Conservation (phyloP, 2,888 invertebrate species). For the Spatulosminthurus flaviceps region DNA sequence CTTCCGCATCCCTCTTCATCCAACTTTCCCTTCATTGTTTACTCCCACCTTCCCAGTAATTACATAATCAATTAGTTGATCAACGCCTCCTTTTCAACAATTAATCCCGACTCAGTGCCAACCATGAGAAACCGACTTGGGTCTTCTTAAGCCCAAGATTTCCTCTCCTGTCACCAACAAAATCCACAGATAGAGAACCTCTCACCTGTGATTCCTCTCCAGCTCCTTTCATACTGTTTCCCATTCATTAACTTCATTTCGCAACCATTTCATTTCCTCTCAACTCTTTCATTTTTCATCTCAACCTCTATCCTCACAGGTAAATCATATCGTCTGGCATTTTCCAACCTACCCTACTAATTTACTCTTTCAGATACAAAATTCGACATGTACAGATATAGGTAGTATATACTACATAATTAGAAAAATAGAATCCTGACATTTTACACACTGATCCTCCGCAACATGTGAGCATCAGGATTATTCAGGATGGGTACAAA, state of each 20-base stretch:
- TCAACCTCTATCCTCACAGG: no score
- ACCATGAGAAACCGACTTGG: not conserved
- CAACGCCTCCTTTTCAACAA: slow-evolving; percentile 15
- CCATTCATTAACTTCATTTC: slow-evolving; percentile 7
- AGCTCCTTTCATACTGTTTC: not conserved
- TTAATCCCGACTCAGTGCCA: slow-evolving; percentile 4
- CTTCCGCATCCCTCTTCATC: slow-evolving; percentile 7
- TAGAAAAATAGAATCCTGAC: no score
- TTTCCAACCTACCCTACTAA: no score
- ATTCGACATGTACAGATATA: no score
- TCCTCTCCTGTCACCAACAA: not conserved
- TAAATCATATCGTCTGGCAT: no score
- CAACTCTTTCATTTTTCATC: no score
- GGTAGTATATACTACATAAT: no score
- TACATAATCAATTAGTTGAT: slow-evolving; percentile 20
- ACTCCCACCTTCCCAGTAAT: slow-evolving; percentile 6
- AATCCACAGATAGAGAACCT: no score
- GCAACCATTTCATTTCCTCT: not conserved
- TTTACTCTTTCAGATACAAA: no score
- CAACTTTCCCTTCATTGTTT: slow-evolving; percentile 12
- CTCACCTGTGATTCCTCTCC: not conserved
- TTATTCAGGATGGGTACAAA: no score
- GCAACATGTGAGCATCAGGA: no score
- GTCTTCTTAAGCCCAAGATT: slow-evolving; percentile 1
- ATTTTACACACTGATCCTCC: no score